Evolutionary conservation across 1,140 invertebrate genomes (phyloP).

Genomic region (Apis laboriosa): DNA sequence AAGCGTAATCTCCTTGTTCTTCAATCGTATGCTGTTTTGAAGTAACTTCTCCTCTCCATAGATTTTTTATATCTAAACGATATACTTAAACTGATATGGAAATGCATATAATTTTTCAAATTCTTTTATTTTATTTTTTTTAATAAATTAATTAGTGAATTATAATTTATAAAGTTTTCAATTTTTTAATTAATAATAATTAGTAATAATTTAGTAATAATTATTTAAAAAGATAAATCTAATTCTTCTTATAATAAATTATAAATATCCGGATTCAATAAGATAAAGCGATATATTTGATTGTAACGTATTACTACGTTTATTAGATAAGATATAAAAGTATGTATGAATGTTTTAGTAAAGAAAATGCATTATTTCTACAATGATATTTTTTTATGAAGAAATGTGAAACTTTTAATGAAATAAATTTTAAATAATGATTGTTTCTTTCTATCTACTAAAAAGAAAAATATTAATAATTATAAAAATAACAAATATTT

Average conservation of each 20-base stretch:
- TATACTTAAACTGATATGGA: neutral
- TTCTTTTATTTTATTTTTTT: neutral
- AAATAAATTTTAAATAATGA: neutral
- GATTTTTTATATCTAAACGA: constrained; percentile 35
- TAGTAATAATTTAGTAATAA: neutral
- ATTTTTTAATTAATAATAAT: neutral
- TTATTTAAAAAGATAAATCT: neutral
- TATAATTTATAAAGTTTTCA: too few species aligned
- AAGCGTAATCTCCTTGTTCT: constrained; percentile 24
- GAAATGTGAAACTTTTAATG: neutral
- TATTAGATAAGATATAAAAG: constrained; percentile 1
- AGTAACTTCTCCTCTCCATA: constrained; percentile 39
- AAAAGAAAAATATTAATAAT: neutral
- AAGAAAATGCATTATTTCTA: neutral
- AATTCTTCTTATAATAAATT: neutral
- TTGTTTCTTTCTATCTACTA: neutral
- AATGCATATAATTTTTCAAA: neutral
- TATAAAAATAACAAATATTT: neutral
- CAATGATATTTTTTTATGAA: neutral
- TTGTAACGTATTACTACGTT: neutral
- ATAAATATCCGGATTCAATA: too few species aligned
- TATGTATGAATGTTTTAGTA: neutral
- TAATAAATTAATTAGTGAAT: neutral
- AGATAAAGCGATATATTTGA: neutral
- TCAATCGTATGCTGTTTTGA: neutral